These are phyloP conservation scores for Megamerina dolium DNA, from an alignment of 2,888 invertebrate genomes.

Conservation along the genomic window DNA sequence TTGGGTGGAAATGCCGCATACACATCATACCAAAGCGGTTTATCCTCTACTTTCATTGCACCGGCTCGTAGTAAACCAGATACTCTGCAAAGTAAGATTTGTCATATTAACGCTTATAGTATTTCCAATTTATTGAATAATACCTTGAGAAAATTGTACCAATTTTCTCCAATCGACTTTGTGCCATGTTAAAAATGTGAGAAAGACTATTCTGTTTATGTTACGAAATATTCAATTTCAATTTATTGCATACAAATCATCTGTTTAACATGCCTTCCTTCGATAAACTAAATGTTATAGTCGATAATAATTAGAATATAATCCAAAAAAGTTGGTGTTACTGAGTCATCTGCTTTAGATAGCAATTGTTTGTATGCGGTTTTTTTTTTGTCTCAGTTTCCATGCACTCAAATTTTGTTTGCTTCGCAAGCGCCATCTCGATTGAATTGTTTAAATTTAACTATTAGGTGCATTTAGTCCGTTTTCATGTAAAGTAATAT, in stretches of 20 bases:
- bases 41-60: slow-evolving; percentile 72
- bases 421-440: too few species aligned
- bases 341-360: too few species aligned
- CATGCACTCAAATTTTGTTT: too few species aligned
- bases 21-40: slow-evolving; percentile 89
- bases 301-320: too few species aligned
- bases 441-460: too few species aligned
- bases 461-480: too few species aligned
- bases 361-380: neutral
- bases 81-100: slow-evolving; percentile 52
- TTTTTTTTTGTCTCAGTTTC: neutral
- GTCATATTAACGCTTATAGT: neutral
- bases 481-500: too few species aligned
- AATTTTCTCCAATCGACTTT: slow-evolving; percentile 65
- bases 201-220: neutral
- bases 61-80: slow-evolving; percentile 73
- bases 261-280: too few species aligned
- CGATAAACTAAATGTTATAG: too few species aligned
- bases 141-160: slow-evolving; percentile 68
- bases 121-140: neutral
- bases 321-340: too few species aligned
- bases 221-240: neutral
- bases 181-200: slow-evolving; percentile 53
- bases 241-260: too few species aligned
- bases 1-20: slow-evolving; percentile 88